These are phyloP conservation scores for Oscheius sp. DNA, from an alignment of 2,888 invertebrate species.

Conservation along the genomic window DNA sequence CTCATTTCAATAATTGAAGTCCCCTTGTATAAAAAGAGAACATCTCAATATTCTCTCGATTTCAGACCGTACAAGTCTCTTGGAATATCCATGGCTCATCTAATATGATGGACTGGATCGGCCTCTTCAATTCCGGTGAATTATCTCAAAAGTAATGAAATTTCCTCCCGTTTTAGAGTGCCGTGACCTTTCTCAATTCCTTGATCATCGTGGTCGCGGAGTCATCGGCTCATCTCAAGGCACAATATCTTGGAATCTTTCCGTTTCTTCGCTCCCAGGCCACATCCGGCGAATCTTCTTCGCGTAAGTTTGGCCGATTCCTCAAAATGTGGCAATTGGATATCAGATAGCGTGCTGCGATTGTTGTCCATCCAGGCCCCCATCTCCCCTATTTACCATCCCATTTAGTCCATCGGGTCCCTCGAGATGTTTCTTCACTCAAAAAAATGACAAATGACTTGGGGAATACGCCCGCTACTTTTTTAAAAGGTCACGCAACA, in stretches of 20 bases:
- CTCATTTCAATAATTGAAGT: too few species aligned
- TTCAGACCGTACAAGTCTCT: conserved; percentile 46
- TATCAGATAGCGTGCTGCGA: conserved; percentile 26
- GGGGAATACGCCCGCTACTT: background rate
- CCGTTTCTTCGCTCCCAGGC: conserved; percentile 5
- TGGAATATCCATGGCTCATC: conserved; percentile 41
- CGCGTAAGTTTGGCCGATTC: conserved; percentile 20
- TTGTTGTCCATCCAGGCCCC: conserved; percentile 3
- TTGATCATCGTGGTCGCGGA: conserved; percentile 31
- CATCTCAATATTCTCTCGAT: background rate
- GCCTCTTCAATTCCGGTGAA: conserved; percentile 50
- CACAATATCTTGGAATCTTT: conserved; percentile 10
- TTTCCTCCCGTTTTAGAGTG: conserved; percentile 14
- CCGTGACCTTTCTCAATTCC: conserved; percentile 25
- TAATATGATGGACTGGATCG: conserved; percentile 58
- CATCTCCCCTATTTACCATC: conserved; percentile 24
- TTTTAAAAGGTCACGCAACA: too few species aligned
- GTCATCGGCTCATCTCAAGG: conserved; percentile 15
- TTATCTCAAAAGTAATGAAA: background rate
- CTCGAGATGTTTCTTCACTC: conserved; percentile 18
- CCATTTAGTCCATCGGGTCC: conserved; percentile 22
- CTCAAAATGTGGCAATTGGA: conserved; percentile 8
- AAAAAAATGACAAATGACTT: conserved; percentile 16
- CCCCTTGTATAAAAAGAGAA: too few species aligned
- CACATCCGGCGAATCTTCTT: conserved; percentile 20